Conservation (phyloP, 2,888 invertebrate species). For the Euclidia mi region DNA sequence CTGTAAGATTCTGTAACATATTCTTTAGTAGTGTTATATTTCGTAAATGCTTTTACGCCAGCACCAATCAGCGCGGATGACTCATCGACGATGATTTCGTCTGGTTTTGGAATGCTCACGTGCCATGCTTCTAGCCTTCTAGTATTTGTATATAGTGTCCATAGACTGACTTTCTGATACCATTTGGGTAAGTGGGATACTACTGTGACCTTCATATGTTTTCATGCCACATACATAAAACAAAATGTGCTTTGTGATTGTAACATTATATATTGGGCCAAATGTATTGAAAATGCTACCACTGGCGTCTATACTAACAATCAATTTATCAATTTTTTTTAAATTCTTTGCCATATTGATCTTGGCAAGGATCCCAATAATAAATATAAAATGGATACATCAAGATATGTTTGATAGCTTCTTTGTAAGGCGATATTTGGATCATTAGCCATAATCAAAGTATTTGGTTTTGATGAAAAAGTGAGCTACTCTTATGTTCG, state of each 20-base stretch:
- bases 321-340: slow-evolving; percentile 25
- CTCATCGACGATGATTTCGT: slow-evolving; percentile 21
- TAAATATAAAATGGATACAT: slow-evolving; percentile 24
- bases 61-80: slow-evolving; percentile 38
- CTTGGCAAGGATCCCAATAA: slow-evolving; percentile 34
- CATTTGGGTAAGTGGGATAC: slow-evolving; percentile 33
- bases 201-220: slow-evolving; percentile 19
- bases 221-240: too few species aligned
- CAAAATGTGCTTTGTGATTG: slow-evolving; percentile 31
- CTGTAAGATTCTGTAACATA: slow-evolving; percentile 32
- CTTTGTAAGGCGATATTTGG: neutral
- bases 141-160: slow-evolving; percentile 27
- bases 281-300: slow-evolving; percentile 36
- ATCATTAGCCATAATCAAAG: slow-evolving; percentile 1
- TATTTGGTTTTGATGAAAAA: slow-evolving; percentile 3
- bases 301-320: slow-evolving; percentile 35
- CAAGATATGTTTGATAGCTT: neutral
- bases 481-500: neutral
- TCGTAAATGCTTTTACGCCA: slow-evolving; percentile 18
- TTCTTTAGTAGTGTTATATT: slow-evolving; percentile 30
- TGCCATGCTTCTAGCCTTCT: slow-evolving; percentile 28
- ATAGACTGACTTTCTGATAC: slow-evolving; percentile 36
- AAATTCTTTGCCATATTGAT: slow-evolving; percentile 22
- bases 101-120: slow-evolving; percentile 22
- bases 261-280: slow-evolving; percentile 19